Conservation (phyloP, 2,113 vertebrate species). For the Paracanthobrama guichenoti region DNA sequence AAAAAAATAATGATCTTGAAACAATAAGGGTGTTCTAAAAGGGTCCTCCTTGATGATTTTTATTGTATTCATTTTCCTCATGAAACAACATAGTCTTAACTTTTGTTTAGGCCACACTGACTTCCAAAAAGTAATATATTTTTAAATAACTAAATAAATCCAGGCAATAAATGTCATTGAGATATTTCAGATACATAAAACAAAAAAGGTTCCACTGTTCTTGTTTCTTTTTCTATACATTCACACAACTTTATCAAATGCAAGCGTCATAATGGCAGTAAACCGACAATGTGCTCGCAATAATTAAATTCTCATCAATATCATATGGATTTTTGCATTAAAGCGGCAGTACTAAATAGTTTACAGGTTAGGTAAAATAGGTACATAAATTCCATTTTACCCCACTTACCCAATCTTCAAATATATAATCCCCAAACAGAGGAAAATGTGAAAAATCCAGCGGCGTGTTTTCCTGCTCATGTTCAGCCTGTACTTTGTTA, state of each 20-base stretch:
- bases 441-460: slow-evolving; percentile 91
- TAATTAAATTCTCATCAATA: background rate
- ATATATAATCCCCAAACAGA: slow-evolving; percentile 90
- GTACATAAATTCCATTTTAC: slow-evolving; percentile 6
- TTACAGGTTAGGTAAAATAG: background rate
- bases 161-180: background rate
- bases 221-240: background rate
- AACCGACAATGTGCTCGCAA: background rate
- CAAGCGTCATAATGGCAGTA: background rate
- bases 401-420: slow-evolving; percentile 90
- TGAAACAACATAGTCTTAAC: too few species aligned
- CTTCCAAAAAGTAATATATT: background rate
- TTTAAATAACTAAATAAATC: background rate
- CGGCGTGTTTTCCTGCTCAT: slow-evolving; percentile 92
- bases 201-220: background rate
- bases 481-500: slow-evolving; percentile 71
- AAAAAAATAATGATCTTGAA: background rate
- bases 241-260: background rate
- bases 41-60: background rate
- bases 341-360: background rate
- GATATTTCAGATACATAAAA: background rate
- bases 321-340: too few species aligned
- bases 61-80: background rate
- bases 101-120: background rate
- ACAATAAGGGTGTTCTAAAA: background rate